Base-by-base conservation (phyloP, 2,888 invertebrate genomes). In the Apomyelois bistriatella region DNA sequence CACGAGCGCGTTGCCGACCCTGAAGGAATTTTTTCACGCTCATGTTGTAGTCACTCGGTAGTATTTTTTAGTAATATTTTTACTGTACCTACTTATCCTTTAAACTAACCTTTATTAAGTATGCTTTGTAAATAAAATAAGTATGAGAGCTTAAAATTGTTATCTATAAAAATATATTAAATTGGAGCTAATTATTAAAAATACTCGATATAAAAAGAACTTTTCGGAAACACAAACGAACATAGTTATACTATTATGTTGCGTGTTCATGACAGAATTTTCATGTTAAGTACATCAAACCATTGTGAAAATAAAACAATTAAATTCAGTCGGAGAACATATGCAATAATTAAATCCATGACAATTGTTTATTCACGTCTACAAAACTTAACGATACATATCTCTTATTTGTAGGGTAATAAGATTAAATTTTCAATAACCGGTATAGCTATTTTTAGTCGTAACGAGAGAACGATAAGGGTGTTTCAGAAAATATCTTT, bases 221-320 rank as follows among this genome's bases (percentile, higher is more conserved):
- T n/a, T n/a, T n/a, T n/a, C 8, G 10, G 32, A 10, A 32, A 7
- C 28, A 5, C 10, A 13, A 41, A 22, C 22, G 22, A 17, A 41
- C 17, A 41, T 16, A 17, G 9, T 2, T 5, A 10, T 16, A n/a
- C 6, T 3, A 28, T 2, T 8, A 30, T 46, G 43, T 30, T n/a
- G n/a, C n/a, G n/a, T n/a, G n/a, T n/a, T 6, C 15, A 16, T 46
- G 12, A 46, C 46, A 32, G 30, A 10, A 8, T 1, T 41, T 13
- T 15, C 2, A 12, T 28, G 12, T 10, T 42, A 32, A 46, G 32
- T 13, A 30, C 46, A 13, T 16, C 3, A 15, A 9, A 8, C 43
- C 13, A 12, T 46, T 46, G 46, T 46, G 32, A 13, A 13, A 46
- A 16, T 46, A 35, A 46, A 46, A 46, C 46, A 46, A 46, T 32